phyloP scores from a whole-genome alignment of 2,797 vertebrate species.

The Manis crassicaudata region DNA sequence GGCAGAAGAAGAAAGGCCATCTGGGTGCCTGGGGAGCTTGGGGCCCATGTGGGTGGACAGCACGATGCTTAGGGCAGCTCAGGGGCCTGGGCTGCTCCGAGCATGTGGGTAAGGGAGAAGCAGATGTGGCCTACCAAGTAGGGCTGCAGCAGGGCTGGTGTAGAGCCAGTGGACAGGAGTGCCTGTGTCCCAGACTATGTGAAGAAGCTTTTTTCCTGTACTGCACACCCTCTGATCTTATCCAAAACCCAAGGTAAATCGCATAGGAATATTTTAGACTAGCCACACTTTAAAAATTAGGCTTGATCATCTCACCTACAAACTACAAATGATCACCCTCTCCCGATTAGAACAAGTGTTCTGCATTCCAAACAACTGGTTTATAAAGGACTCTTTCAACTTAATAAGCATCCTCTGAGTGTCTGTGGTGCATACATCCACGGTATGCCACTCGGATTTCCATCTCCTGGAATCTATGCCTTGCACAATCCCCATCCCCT shows the following conservation, averaged over 20 bases:
- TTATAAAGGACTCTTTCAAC: background rate
- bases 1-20: background rate
- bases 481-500: background rate
- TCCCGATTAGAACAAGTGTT: background rate
- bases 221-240: background rate
- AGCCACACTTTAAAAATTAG: background rate
- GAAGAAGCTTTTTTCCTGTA: background rate
- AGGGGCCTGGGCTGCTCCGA: background rate
- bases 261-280: background rate
- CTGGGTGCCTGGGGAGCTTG: background rate
- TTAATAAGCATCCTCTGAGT: background rate
- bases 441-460: background rate
- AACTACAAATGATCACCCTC: background rate
- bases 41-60: background rate
- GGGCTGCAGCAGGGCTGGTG: background rate
- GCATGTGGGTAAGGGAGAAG: background rate
- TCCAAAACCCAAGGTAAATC: background rate
- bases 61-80: background rate
- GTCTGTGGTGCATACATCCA: too few relatives aligned
- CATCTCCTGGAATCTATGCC: background rate
- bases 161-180: background rate
- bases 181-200: accelerated
- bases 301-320: background rate
- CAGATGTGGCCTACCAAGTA: background rate
- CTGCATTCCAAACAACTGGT: background rate